Evolutionary conservation across 2,888 invertebrate genomes (phyloP).

Genomic region (Creontiades dilutus): DNA sequence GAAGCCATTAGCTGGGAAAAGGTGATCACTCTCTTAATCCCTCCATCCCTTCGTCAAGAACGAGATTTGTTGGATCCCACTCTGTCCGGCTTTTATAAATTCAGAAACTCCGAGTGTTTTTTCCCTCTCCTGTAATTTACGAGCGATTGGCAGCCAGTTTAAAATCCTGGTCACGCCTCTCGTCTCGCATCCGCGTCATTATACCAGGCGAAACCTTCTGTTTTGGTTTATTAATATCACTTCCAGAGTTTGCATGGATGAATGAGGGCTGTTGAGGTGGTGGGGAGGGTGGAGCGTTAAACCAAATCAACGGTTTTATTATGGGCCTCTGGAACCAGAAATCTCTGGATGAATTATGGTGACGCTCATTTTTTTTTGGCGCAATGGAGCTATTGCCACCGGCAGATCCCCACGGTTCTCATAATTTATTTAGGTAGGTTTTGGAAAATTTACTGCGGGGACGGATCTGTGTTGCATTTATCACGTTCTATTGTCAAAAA

Average conservation of each 20-base stretch:
- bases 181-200: neutral
- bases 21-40: neutral
- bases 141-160: slow-evolving; percentile 41
- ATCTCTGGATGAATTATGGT: slow-evolving; percentile 33
- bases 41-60: neutral
- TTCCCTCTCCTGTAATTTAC: slow-evolving; percentile 38
- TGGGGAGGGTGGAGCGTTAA: neutral
- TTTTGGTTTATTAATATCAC: slow-evolving; percentile 50
- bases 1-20: neutral
- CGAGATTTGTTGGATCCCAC: slow-evolving; percentile 30
- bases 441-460: neutral
- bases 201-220: neutral
- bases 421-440: too few relatives aligned
- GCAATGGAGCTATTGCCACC: neutral
- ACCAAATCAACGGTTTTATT: neutral
- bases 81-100: neutral
- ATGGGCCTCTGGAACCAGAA: neutral
- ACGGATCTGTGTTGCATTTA: neutral
- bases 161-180: slow-evolving; percentile 15
- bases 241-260: neutral
- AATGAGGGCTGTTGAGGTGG: neutral
- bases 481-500: neutral
- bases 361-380: neutral
- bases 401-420: neutral
- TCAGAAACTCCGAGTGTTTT: slow-evolving; percentile 32